Conservation (phyloP, 2,888 invertebrate genomes). For the Smittia sp. region DNA sequence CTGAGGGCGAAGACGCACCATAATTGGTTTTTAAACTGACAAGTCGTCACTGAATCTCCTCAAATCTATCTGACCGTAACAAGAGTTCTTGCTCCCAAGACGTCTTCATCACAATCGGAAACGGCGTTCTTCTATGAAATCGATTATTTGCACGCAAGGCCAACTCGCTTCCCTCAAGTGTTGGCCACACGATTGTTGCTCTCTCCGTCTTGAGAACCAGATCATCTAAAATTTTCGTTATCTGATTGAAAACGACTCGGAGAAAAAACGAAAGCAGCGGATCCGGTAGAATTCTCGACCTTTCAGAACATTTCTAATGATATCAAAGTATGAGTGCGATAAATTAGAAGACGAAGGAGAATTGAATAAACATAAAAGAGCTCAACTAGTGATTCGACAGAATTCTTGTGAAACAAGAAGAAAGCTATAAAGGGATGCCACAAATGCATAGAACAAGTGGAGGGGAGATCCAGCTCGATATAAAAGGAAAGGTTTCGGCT, state of each 20-base stretch:
- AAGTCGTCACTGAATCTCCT: no score
- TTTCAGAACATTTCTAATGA: neutral
- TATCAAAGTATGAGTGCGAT: constrained; percentile 14
- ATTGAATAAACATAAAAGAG: constrained; percentile 11
- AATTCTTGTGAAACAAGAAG: neutral
- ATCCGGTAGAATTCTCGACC: no score
- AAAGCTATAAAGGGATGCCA: constrained; percentile 29
- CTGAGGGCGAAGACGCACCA: no score
- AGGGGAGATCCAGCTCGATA: constrained; percentile 17
- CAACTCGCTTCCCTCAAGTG: neutral
- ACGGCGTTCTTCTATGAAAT: neutral
- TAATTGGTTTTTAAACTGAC: no score
- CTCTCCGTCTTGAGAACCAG: neutral
- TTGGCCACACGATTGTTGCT: neutral
- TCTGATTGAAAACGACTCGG: neutral
- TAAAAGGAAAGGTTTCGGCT: constrained; percentile 32
- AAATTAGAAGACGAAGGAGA: constrained; percentile 25
- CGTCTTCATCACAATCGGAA: neutral
- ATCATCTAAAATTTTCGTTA: neutral
- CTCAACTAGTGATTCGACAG: neutral
- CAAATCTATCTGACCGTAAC: no score
- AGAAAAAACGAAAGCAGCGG: no score
- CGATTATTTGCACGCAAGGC: neutral
- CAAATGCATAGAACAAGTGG: neutral
- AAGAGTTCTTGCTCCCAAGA: neutral